phyloP scores from a whole-genome alignment of 2,113 vertebrate species.

The Heterocephalus glaber region DNA sequence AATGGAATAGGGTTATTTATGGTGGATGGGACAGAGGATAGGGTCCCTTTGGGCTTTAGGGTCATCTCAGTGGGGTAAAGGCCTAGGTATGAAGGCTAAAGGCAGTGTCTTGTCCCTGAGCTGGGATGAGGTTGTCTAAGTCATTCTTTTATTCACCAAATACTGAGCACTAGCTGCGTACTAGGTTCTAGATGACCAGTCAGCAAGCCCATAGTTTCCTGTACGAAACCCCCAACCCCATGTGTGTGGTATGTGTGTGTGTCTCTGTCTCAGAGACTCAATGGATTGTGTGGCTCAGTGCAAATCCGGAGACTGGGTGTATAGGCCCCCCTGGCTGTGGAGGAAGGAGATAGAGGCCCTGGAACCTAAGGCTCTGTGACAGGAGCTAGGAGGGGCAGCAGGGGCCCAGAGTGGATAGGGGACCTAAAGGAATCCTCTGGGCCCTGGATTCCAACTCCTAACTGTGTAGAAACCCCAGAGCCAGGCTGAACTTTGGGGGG shows the following conservation, averaged over 20 bases:
- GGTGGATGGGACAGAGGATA: neutral
- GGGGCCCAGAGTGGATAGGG: neutral
- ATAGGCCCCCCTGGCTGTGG: neutral
- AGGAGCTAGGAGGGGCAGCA: neutral
- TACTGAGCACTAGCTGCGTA: neutral
- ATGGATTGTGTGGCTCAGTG: neutral
- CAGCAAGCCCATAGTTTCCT: neutral
- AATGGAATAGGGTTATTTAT: neutral
- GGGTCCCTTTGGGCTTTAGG: neutral
- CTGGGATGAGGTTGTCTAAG: neutral
- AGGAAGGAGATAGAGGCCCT: neutral
- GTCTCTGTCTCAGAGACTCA: neutral
- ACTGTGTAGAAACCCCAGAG: neutral
- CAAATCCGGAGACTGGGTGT: neutral
- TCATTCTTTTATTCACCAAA: neutral
- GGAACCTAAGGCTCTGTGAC: neutral
- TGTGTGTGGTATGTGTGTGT: neutral
- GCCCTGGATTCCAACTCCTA: neutral
- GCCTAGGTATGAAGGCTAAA: neutral
- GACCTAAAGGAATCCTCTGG: neutral
- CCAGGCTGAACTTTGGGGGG: neutral
- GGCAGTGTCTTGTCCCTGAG: neutral
- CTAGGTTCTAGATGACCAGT: neutral
- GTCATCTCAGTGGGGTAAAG: neutral
- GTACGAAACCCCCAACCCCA: rapidly evolving